phyloP scores from a whole-genome alignment of 2,888 invertebrate species.

The Bembecia ichneumoniformis region DNA sequence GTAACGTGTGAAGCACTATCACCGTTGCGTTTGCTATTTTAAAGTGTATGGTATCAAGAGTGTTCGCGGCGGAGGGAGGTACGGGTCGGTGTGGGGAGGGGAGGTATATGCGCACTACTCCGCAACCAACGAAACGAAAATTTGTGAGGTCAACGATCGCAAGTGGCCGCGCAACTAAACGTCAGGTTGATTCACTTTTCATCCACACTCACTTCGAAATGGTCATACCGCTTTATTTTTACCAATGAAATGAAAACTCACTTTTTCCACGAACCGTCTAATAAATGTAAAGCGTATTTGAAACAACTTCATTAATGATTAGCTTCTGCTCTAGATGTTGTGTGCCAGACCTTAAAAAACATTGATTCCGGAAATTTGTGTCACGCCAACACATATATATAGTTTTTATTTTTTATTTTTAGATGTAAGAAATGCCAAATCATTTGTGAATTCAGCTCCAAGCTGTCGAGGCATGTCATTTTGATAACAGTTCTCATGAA shows the following conservation, averaged over 20 bases:
- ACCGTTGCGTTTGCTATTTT: no score
- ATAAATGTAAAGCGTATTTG: neutral
- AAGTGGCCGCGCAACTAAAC: conserved; percentile 62
- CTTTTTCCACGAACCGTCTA: conserved; percentile 17
- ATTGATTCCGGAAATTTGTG: no score
- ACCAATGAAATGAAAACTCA: conserved; percentile 40
- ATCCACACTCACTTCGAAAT: conserved; percentile 56
- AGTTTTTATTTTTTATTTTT: no score
- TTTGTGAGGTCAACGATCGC: conserved; percentile 69
- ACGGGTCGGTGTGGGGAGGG: neutral
- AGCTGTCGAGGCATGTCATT: no score
- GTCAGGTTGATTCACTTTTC: conserved; percentile 72
- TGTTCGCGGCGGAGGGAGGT: neutral
- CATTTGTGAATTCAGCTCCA: no score
- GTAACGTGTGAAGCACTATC: no score
- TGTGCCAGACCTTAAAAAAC: no score
- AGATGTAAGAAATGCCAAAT: no score
- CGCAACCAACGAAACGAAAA: conserved; percentile 66
- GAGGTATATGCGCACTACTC: neutral
- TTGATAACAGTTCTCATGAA: no score
- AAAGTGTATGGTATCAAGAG: neutral
- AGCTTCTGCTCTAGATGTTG: no score
- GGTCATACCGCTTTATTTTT: conserved; percentile 37
- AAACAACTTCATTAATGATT: neutral
- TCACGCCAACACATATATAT: no score